Base-by-base conservation (phyloP, 1,140 invertebrate genomes). In the Magallana angulata region DNA sequence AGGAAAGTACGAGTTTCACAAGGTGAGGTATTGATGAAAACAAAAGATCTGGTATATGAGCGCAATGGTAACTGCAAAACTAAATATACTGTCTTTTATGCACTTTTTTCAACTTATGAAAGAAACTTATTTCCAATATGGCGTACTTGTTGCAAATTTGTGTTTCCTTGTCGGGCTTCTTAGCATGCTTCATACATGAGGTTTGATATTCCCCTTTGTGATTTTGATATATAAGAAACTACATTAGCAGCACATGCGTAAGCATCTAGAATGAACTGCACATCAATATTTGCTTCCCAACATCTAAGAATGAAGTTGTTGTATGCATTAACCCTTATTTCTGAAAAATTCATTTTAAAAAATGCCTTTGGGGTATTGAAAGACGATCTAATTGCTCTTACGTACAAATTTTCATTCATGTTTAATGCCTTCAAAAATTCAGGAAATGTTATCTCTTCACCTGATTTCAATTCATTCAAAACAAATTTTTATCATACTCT, bases 171-270 rank as follows among this genome's bases (percentile, higher is more conserved):
- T 71, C 62, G 83, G 6, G 87, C 90, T 89, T 92, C 91, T 87
- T 90, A 83, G n/a, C 58, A 58, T 57, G 91, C 90, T 57, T 84
- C 57, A 64, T 89, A 18, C 18, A 91, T 16, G 62, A 91, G 57
- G 36, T 57, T 60, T 71, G 88, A 89, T 83, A 91, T 91, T 3
- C 90, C 91, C 82, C 88, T 88, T 56, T 90, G 90, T 24, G 84
- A 84, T 88, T 91, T 92, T 56, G 84, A 86, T 57, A 91, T 91
- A 62, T 90, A 90, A n/a, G 85, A 88, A 56, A 87, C 87, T 58
- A 90, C 90, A 84, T 89, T 91, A 56, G 59, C 56, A 58, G 85
- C 89, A 87, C 89, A 88, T 14, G 87, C 87, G 85, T 91, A 91
- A 9, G 58, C 58, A 85, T 90, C 90, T 1, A 91, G 57, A 58